These are phyloP conservation scores for Helicoverpa assulta DNA, from an alignment of 2,888 invertebrate genomes.

Conservation along the genomic window DNA sequence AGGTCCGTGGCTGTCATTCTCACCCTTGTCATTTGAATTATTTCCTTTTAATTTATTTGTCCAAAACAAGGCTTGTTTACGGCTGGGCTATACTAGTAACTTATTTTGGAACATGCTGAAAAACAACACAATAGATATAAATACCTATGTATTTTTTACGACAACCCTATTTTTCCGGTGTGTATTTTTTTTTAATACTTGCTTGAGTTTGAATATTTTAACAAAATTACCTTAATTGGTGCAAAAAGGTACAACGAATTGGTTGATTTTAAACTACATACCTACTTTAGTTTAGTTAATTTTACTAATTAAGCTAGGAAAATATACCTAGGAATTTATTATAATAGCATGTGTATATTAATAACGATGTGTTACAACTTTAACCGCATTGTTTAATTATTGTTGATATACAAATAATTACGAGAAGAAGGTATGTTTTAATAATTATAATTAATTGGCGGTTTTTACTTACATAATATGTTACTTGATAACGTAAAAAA, in stretches of 20 bases:
- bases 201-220: no score
- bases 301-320: neutral
- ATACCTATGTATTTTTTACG: neutral
- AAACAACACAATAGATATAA: neutral
- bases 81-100: neutral
- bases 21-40: neutral
- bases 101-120: neutral
- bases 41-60: neutral
- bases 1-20: neutral
- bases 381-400: constrained; percentile 3
- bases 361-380: constrained; percentile 5
- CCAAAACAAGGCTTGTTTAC: neutral
- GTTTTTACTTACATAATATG: constrained; percentile 4
- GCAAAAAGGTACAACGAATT: constrained; percentile 10
- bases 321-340: neutral
- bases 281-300: neutral
- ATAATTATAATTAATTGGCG: constrained; percentile 27
- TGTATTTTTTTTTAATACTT: neutral
- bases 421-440: constrained; percentile 8
- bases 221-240: neutral
- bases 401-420: neutral
- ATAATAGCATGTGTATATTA: constrained; percentile 3
- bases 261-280: neutral
- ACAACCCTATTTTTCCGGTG: neutral
- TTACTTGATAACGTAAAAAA: neutral